Evolutionary conservation across 2,888 invertebrate genomes (phyloP).

Genomic region (Eucera pruinosa): DNA sequence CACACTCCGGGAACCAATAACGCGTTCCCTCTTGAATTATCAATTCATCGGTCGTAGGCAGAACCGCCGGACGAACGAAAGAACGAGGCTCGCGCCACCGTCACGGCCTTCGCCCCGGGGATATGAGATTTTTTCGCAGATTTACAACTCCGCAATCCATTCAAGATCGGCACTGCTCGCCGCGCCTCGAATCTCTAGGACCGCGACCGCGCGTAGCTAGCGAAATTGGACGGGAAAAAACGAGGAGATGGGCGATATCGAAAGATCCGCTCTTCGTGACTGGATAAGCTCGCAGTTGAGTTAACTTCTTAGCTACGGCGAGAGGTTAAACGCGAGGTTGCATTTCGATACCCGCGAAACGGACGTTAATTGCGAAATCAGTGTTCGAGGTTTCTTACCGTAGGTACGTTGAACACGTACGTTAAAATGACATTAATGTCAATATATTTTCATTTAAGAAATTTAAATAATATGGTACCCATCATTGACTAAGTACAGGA

Average conservation of each 20-base stretch:
- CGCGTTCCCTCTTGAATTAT: constrained; percentile 63
- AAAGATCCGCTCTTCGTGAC: no score
- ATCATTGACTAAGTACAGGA: no score
- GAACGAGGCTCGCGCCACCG: constrained; percentile 36
- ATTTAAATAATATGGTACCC: no score
- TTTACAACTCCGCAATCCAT: constrained; percentile 38
- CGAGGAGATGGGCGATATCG: not conserved
- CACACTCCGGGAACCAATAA: constrained; percentile 69
- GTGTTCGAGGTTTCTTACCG: no score
- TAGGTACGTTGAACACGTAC: no score
- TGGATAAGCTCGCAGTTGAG: no score
- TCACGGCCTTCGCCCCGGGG: constrained; percentile 5
- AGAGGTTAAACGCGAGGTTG: no score
- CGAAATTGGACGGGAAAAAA: not conserved
- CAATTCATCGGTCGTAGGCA: constrained; percentile 57
- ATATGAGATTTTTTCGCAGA: constrained; percentile 56
- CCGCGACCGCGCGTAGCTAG: not conserved
- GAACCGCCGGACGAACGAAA: constrained; percentile 23
- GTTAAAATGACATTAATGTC: no score
- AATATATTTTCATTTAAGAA: no score
- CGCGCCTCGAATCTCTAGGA: not conserved
- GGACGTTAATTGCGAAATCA: no score
- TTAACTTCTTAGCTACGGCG: no score
- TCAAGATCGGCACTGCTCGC: not conserved
- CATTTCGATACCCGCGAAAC: no score